Evolutionary conservation across 2,113 vertebrate species (phyloP).

Genomic region (Beaufortia kweichowensis): DNA sequence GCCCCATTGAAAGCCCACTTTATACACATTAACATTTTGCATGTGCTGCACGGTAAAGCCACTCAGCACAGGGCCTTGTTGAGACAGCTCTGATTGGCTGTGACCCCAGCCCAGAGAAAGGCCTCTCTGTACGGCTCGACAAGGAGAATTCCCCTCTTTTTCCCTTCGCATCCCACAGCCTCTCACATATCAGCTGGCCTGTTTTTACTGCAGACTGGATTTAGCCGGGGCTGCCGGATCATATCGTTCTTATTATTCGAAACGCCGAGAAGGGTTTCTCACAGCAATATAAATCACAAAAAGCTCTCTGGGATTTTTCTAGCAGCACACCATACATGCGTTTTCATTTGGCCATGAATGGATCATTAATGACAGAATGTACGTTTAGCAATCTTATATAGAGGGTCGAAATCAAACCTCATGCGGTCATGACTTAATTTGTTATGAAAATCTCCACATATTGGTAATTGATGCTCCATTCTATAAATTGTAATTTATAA

Average conservation of each 20-base stretch:
- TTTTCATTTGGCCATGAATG: conserved; percentile 7
- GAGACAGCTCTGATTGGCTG: conserved; percentile 14
- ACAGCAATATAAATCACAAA: not conserved
- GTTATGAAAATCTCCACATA: conserved; percentile 9
- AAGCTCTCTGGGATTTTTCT: conserved; percentile 2
- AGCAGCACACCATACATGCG: conserved; percentile 26
- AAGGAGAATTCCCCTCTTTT: conserved; percentile 45
- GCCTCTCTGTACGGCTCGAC: conserved; percentile 42
- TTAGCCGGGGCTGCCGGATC: conserved; percentile 16
- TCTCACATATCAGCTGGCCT: conserved; percentile 19
- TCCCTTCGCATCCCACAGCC: conserved; percentile 30
- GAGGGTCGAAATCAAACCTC: not conserved
- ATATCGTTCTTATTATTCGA: conserved; percentile 8
- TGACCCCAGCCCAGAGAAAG: conserved; percentile 35
- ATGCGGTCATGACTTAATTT: not conserved
- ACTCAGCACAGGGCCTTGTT: conserved; percentile 20
- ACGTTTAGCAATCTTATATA: conserved; percentile 19
- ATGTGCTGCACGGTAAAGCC: conserved; percentile 34
- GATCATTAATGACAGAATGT: conserved; percentile 16
- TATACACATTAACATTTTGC: conserved; percentile 47
- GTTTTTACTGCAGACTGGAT: conserved; percentile 35
- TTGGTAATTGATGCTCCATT: conserved; percentile 13
- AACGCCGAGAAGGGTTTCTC: not conserved
- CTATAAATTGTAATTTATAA: conserved; percentile 44
- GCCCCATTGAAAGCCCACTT: conserved; percentile 15